phyloP scores from a whole-genome alignment of 1,140 invertebrate species.

The Lanistes nyassanus region DNA sequence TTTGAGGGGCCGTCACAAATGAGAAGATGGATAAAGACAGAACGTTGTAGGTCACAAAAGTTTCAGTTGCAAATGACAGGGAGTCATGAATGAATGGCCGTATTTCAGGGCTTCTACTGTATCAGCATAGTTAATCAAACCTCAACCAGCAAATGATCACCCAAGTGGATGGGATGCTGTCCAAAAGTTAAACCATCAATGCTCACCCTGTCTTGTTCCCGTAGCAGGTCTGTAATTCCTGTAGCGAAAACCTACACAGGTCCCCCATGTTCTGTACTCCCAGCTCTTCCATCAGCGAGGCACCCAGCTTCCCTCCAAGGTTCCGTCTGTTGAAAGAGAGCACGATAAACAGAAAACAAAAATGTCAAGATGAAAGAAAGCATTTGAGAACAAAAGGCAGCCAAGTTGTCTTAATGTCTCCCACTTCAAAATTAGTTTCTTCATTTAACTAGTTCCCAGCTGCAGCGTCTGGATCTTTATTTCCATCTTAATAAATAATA shows the following conservation, averaged over 20 bases:
- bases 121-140: too few relatives aligned
- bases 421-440: background rate
- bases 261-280: conserved; percentile 75
- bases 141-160: too few relatives aligned
- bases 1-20: too few relatives aligned
- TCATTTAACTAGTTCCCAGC: background rate
- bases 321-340: conserved; percentile 48
- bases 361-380: background rate
- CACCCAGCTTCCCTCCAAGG: conserved; percentile 65
- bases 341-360: background rate
- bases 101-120: too few relatives aligned
- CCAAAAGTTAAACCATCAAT: too few relatives aligned
- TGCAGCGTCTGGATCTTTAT: background rate
- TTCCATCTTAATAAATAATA: background rate
- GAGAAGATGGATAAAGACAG: too few relatives aligned
- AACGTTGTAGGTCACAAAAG: too few relatives aligned
- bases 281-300: conserved; percentile 68
- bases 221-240: conserved; percentile 49
- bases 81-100: too few relatives aligned
- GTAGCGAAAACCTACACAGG: conserved; percentile 45
- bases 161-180: too few relatives aligned
- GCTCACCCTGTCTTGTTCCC: conserved; percentile 64
- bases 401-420: background rate
- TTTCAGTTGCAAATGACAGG: too few relatives aligned
- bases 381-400: background rate